These are phyloP conservation scores for Parambassis ranga DNA, from an alignment of 2,797 vertebrate genomes.

Conservation along the genomic window DNA sequence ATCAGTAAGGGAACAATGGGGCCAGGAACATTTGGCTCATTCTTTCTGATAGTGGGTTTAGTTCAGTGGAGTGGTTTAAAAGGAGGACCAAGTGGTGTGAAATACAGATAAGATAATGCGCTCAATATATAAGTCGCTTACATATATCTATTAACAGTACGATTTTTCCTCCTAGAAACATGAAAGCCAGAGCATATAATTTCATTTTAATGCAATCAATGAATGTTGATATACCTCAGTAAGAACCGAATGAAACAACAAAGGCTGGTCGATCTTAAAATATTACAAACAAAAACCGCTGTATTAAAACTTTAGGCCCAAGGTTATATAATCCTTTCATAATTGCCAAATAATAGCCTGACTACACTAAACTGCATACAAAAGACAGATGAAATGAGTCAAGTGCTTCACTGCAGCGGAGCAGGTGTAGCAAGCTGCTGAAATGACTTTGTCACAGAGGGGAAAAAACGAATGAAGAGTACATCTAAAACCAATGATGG, in stretches of 20 bases:
- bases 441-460: conserved; percentile 71
- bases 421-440: conserved; percentile 57
- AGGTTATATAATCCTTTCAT: conserved; percentile 39
- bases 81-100: not conserved
- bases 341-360: conserved; percentile 44
- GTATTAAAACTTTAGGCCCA: conserved; percentile 14
- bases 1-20: conserved; percentile 54
- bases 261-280: not conserved
- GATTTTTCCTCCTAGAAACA: no score
- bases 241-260: not conserved
- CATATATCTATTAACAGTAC: no score
- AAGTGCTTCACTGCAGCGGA: conserved; percentile 42
- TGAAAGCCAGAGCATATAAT: no score
- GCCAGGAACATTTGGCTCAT: conserved; percentile 26
- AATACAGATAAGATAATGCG: not conserved
- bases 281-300: not conserved
- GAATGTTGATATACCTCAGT: no score
- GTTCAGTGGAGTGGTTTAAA: not conserved
- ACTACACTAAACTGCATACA: conserved; percentile 32
- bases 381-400: conserved; percentile 48
- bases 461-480: conserved; percentile 64
- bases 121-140: not conserved
- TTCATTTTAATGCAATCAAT: not conserved
- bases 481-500: conserved; percentile 77
- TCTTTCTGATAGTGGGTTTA: conserved; percentile 13